Percentiles rank a stretch among this genome's conserved stretches.
Conservation (phyloP, 2,113 vertebrate genomes). For the Microtus richardsoni region DNA sequence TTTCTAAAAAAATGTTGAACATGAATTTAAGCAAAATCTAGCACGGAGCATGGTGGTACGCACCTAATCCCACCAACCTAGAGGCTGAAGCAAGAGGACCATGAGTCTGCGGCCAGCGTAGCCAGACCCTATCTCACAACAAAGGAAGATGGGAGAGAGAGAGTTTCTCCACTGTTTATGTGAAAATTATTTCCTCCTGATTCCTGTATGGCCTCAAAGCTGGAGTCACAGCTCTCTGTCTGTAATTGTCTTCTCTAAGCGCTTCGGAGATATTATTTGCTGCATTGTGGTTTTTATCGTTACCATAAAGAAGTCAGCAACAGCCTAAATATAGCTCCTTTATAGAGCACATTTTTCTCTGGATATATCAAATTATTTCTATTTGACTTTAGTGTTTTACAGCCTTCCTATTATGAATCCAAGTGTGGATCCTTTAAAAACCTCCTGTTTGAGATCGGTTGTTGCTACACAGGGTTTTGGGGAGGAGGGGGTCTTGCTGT, state of each 20-base stretch:
- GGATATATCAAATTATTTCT: conserved; percentile 13
- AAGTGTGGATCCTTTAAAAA: neutral
- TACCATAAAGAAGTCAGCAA: conserved; percentile 3
- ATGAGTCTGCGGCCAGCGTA: neutral
- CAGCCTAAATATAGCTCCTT: conserved; percentile 21
- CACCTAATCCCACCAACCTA: neutral
- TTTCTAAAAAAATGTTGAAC: neutral
- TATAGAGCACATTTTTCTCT: neutral
- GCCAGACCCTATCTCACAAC: neutral
- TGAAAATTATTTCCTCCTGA: neutral
- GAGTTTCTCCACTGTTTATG: neutral
- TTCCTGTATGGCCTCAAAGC: neutral
- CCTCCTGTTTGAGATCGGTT: neutral
- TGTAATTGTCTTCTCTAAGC: neutral
- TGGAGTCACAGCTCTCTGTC: neutral
- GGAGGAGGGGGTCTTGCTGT: neutral
- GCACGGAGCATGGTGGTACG: neutral
- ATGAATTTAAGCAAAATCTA: conserved; percentile 6
- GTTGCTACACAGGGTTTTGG: neutral
- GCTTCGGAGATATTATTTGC: neutral
- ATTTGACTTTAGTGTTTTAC: conserved; percentile 20
- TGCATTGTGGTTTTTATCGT: neutral
- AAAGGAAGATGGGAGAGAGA: neutral
- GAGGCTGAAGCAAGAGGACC: neutral
- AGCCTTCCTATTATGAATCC: neutral